Percentiles rank a stretch among this genome's conserved stretches.
These are phyloP conservation scores for Gorsachius goisagi DNA, from an alignment of 2,113 vertebrate species.

Conservation along the genomic window DNA sequence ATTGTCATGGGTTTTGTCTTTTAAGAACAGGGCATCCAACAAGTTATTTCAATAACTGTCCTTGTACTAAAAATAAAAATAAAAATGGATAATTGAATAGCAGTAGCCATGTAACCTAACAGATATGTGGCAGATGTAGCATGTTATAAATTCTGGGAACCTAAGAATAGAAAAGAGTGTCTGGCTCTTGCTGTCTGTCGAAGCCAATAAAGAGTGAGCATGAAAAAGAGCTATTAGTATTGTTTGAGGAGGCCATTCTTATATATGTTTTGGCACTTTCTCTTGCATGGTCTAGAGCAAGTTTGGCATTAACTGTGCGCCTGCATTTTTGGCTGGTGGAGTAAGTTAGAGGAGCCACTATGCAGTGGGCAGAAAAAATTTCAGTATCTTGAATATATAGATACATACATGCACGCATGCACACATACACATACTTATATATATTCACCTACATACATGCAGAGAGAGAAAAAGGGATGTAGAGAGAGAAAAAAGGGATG, in stretches of 20 bases:
- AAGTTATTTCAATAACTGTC: background rate
- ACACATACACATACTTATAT: background rate
- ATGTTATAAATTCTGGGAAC: slow-evolving; percentile 46
- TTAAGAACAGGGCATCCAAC: background rate
- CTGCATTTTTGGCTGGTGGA: slow-evolving; percentile 41
- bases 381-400: background rate
- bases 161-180: slow-evolving; percentile 37
- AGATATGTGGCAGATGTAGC: slow-evolving; percentile 57
- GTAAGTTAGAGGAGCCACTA: slow-evolving; percentile 13
- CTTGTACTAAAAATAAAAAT: slow-evolving; percentile 30
- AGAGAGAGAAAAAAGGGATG: background rate
- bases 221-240: slow-evolving; percentile 16
- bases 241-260: slow-evolving; percentile 1
- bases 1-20: background rate
- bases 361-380: slow-evolving; percentile 35
- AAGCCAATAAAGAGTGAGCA: background rate
- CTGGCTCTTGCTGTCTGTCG: background rate
- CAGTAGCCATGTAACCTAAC: background rate
- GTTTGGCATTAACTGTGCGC: slow-evolving; percentile 11
- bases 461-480: background rate
- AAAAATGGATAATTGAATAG: slow-evolving; percentile 22
- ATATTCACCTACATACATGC: background rate
- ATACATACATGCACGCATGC: background rate
- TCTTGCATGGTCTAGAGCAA: background rate
- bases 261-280: slow-evolving; percentile 45